These are phyloP conservation scores for Zaprionus vittiger DNA, from an alignment of 1,140 invertebrate species.

Conservation along the genomic window DNA sequence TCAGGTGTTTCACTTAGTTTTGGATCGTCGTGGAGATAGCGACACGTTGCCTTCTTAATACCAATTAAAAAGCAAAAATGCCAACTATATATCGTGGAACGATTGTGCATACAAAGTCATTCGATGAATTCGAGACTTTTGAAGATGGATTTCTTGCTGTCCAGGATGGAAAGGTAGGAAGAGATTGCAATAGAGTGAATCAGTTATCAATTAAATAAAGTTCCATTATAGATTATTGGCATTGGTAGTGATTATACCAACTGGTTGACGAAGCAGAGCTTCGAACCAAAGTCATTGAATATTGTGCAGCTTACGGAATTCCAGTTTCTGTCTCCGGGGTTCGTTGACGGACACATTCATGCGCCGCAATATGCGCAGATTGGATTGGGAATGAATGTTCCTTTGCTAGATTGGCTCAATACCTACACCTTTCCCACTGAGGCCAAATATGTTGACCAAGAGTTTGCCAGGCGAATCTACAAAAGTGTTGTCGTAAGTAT, in stretches of 20 bases:
- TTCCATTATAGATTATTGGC: constrained; percentile 59
- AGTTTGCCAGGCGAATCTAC: constrained; percentile 91
- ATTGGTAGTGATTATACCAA: constrained; percentile 57
- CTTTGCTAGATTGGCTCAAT: constrained; percentile 93
- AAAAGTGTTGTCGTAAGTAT: constrained; percentile 90
- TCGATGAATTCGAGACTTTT: constrained; percentile 73
- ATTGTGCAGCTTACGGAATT: constrained; percentile 84
- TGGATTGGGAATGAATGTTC: constrained; percentile 91
- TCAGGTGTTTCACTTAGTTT: constrained; percentile 27
- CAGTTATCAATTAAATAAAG: background rate
- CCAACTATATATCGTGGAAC: constrained; percentile 61
- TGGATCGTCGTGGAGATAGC: background rate
- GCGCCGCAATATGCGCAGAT: constrained; percentile 94
- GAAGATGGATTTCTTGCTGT: constrained; percentile 70
- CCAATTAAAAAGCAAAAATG: constrained; percentile 38
- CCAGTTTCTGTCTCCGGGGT: constrained; percentile 93
- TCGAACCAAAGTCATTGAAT: background rate
- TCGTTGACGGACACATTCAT: constrained; percentile 95
- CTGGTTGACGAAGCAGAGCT: constrained; percentile 29
- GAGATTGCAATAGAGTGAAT: background rate
- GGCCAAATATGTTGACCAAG: constrained; percentile 88
- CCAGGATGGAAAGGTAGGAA: constrained; percentile 63
- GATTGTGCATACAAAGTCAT: constrained; percentile 74
- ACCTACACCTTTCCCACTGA: constrained; percentile 95
- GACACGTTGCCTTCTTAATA: constrained; percentile 14